Base-by-base conservation (phyloP, 2,797 vertebrate species). In the Lophius americanus region DNA sequence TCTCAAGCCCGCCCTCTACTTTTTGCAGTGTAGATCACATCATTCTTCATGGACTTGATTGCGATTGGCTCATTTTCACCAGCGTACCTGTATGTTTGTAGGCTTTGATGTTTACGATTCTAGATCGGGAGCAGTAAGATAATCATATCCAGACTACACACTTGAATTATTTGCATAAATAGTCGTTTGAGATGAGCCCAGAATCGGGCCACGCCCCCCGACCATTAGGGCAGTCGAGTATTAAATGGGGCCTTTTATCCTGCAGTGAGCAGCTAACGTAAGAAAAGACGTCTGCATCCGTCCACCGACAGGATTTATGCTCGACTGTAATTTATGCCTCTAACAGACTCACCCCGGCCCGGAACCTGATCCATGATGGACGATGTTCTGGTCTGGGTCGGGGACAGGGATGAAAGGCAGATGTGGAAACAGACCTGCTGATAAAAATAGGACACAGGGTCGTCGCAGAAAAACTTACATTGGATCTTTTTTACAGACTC, bases 301-400 rank as follows among this genome's bases (percentile, higher is more conserved):
- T 87, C 76, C 73, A 36, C 71, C 73, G 76, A 85, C 74, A 67
- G 76, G 79, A 89, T 82, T 90, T 86, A 88, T 91, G 81, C 85
- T 85, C 72, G 57, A 86, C 79, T 73, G 75, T 79, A 84, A 91
- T 81, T 90, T 79, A 87, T 81, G 53, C 72, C 60, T 61, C 9
- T 33, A 54, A 79, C 71, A 83, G 82, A 73, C 71, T 73, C 64
- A 60, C 82, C 77, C 32, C 62, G 68, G 59, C 79, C 51, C 59
- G 6, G 59, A 68, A 73, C 64, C 60, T 83, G 82, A 86, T 85
- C 86, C 79, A 78, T 70, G 73, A 57, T 58, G 70, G 73, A 78
- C 78, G 84, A 76, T 74, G 70, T 74, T 74, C 78, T 74, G 62
- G 77, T 82, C 78, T 78, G 63, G 64, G 42, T 60, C 48, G 50